phyloP scores from a whole-genome alignment of 2,113 vertebrate genomes.

The Trachemys scripta region DNA sequence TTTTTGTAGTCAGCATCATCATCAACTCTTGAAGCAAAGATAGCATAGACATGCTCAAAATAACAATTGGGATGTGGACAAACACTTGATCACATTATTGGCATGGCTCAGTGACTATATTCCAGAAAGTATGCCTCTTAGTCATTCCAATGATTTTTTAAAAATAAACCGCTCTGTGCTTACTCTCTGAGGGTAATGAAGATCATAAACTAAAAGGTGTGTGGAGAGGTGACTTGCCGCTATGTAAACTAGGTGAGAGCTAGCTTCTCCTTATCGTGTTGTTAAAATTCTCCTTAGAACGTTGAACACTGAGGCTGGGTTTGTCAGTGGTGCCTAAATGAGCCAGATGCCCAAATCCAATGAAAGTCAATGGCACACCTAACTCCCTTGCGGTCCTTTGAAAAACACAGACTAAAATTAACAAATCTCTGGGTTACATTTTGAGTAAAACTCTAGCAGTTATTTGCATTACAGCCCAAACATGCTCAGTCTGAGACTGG shows the following conservation, averaged over 20 bases:
- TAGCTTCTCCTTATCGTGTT: neutral
- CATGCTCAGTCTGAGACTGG: neutral
- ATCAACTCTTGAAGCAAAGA: neutral
- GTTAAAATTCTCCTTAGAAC: neutral
- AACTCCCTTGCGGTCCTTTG: neutral
- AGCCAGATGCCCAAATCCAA: neutral
- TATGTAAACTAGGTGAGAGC: neutral
- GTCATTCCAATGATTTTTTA: neutral
- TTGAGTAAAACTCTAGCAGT: neutral
- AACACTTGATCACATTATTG: neutral
- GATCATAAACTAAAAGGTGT: rapidly evolving
- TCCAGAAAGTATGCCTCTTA: neutral
- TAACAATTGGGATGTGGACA: neutral
- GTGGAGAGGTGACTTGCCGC: neutral
- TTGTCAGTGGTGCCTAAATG: neutral
- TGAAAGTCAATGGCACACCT: neutral
- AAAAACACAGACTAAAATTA: neutral
- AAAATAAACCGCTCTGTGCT: neutral
- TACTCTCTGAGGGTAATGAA: neutral
- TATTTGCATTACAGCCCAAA: neutral
- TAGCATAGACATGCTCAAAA: neutral
- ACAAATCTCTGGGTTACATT: neutral
- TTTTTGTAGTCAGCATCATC: neutral
- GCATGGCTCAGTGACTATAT: neutral
- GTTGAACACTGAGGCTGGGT: neutral